Evolutionary conservation across 2,797 vertebrate genomes (phyloP), one percentile per base, ranked within the genome.

Genomic region (Rhyacichthys aspro): DNA sequence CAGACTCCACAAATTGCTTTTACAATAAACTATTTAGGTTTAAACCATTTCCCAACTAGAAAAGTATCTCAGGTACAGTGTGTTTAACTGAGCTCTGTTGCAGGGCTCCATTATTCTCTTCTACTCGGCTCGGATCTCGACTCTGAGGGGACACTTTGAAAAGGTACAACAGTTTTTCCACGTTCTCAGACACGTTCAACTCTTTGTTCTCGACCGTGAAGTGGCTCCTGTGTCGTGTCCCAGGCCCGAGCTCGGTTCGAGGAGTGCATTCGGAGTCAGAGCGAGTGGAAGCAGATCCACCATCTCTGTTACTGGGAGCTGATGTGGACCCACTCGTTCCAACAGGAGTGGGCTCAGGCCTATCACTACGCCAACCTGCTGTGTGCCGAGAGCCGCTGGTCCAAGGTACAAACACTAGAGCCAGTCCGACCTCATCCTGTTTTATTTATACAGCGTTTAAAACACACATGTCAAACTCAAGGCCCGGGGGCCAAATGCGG

Each of bases 301-400:
- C 97, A 99, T 70, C 90, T 99, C 56, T 99, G 97, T 82, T 99
- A 95, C 83, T 99, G 97, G 97, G 97, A 99, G 70, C 87, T 98
- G 81, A 98, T 99, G 97, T 99, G 96, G 97, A 91, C 91, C 56
- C 91, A 92, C 88, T 86, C 93, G 0, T 98, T 94, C 86, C 95
- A 94, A 82, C 96, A 97, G 90, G 86, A 96, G 68, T 99, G 97
- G 97, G 91, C 83, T 63, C 89, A 95, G 66, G 96, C 96, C 0
- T 95, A 95, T 85, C 90, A 56, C 43, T 98, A 95, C 79, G 95
- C 96, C 8, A 93, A 97, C 76, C 92, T 98, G 74, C 94, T 99
- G 72, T 95, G 93, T 83, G 93, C 90, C 81, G 96, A 99, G 89
- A 98, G 95, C 91, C 95, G 93, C 91, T 99, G 97, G 97, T 98